A percentile compares a stretch with the other conserved stretches of the same genome.
Conservation (phyloP, 2,888 invertebrate species). For the Leptopterna dolabrata region DNA sequence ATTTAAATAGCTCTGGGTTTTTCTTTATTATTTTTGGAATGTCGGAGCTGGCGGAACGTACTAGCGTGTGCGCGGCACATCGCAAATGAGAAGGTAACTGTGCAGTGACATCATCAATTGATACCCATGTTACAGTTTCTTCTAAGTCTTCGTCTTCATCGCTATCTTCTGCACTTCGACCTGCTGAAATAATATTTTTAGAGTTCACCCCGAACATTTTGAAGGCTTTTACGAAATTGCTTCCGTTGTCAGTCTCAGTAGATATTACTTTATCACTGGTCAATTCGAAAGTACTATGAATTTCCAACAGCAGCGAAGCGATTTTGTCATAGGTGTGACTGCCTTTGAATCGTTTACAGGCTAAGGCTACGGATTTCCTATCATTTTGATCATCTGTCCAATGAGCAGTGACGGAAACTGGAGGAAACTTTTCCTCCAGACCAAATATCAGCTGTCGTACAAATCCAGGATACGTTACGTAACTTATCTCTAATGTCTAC, state of each 20-base stretch:
- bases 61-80: background rate
- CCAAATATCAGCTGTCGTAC: slow-evolving; percentile 4
- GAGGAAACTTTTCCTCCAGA: background rate
- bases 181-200: background rate
- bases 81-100: background rate
- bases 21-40: background rate
- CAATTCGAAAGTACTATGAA: background rate
- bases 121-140: background rate
- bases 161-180: background rate
- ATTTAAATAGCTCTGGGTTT: background rate
- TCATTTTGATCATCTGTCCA: background rate
- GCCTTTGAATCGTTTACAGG: slow-evolving; percentile 44
- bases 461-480: background rate
- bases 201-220: slow-evolving; percentile 45
- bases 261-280: slow-evolving; percentile 10
- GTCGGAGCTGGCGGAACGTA: background rate
- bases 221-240: slow-evolving; percentile 51
- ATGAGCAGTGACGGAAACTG: background rate
- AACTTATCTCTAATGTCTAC: background rate
- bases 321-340: slow-evolving; percentile 17
- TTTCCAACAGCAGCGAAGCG: background rate
- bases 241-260: slow-evolving; percentile 34
- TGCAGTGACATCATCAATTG: background rate
- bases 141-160: background rate
- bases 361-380: background rate